Evolutionary conservation across 2,888 invertebrate species (phyloP), one percentile per base, ranked within the genome.

Genomic region (Patella depressa): DNA sequence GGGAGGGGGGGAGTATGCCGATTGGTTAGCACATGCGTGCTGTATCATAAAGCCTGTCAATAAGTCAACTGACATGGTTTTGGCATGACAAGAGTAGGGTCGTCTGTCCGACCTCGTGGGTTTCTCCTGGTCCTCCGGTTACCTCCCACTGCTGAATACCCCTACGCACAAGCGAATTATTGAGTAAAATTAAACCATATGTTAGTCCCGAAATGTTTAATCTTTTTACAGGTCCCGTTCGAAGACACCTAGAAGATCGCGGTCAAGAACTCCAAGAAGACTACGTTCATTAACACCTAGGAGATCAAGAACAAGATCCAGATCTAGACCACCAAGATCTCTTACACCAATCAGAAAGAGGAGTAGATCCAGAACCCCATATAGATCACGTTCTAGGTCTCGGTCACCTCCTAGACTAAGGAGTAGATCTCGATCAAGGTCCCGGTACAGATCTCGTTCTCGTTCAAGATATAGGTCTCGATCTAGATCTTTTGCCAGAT

Each of bases 401-500:
- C 71, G 82, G 59, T 80, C 80, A 71, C 75, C 82, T 9, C 80
- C 70, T 12, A 15, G 72, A 24, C 80, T 17, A 77, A 84, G 85
- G 45, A 83, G 83, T 17, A 76, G 78, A 19, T 81, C 85, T 73
- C 76, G 84, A 72, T 77, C 83, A 71, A 78, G 81, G 12, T 78
- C 78, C 53, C 73, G 75, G 29, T 79, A 79, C 65, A 84, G 85
- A 53, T 83, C 84, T 17, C 76, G 78, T 19, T 81, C 85, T 72
- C 75, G 84, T 70, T 78, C 83, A 65, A 78, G 83, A 69, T 80
- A 76, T 53, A 80, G 82, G 74, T 81, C 80, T 54, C 73, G 74
- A 57, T 78, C 81, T 70, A 74, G 81, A 70, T 73, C 81, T 71
- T 78, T 80, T 71, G 82, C 83, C 15, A 78, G 83, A 76, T 78